Evolutionary conservation across 2,797 vertebrate species (phyloP), one percentile per base, ranked within the genome.

Genomic region (Pangasius djambal): DNA sequence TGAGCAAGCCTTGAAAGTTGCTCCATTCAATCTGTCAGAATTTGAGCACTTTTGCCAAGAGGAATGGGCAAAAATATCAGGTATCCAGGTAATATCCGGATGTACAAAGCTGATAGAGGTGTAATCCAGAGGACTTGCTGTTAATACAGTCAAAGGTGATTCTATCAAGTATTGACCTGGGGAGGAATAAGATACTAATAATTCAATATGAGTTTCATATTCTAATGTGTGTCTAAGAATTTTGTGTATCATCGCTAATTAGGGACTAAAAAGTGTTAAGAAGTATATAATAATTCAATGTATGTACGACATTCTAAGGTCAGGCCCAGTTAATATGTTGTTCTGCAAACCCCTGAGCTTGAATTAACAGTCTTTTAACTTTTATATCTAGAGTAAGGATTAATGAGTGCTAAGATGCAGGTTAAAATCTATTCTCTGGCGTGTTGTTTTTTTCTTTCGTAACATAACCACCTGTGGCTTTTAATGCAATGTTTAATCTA

Each of bases 311-410:
- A 52, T 31, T 31, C 28, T 52, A 55, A 52, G 77, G 50, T 57
- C 77, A 81, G 57, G n/a, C n/a, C 52, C 77, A 81, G 22, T 81
- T 57, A 81, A 57, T 34, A n/a, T 78, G 25, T n/a, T n/a, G n/a
- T 8, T 18, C 15, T 55, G 15, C 28, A 52, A 34, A 34, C 1
- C 48, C 34, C n/a, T 20, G 50, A 78, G 48, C 48, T 31, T 16
- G 25, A 78, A 28, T 28, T 40, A 22, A 40, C 70, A 22, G 7
- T 25, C 22, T n/a, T n/a, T n/a, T 78, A 78, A 31, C 75, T 78
- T 52, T 5, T 48, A 28, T n/a, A 77, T 52, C 44, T n/a, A 52
- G 13, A 50, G 75, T 52, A 52, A 78, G 75, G 75, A 18, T 52
- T 77, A 50, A 50, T 75, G 22, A 40, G 34, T 22, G 37, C 69